phyloP scores from a whole-genome alignment of 2,797 vertebrate species.

The Muraenolepis orangiensis region DNA sequence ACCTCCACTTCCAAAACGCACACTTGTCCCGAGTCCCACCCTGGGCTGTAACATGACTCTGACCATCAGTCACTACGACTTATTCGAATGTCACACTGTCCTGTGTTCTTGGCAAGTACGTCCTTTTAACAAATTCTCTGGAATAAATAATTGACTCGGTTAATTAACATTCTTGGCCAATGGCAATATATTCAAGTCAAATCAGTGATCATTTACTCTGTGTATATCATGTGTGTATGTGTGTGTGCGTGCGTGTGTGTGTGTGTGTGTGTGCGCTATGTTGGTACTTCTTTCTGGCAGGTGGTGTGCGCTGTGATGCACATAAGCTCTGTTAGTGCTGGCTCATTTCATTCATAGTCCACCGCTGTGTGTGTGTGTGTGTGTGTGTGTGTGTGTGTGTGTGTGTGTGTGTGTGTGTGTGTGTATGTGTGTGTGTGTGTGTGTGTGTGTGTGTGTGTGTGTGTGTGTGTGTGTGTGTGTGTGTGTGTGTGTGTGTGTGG shows the following conservation, averaged over 20 bases:
- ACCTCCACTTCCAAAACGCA: too few species aligned
- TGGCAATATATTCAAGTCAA: not conserved
- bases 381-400: constrained; percentile 11
- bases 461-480: constrained; percentile 24
- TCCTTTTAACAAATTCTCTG: not conserved
- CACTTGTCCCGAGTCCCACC: too few species aligned
- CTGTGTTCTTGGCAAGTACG: not conserved
- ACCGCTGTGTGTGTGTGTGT: constrained; percentile 31
- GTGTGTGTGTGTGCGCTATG: constrained; percentile 2
- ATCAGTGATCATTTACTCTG: not conserved
- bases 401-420: too few species aligned
- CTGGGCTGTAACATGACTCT: not conserved
- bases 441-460: constrained; percentile 22
- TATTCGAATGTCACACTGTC: not conserved
- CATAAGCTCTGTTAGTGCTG: constrained; percentile 45
- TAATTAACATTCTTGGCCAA: not conserved
- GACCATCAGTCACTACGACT: not conserved
- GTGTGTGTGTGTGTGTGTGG: constrained; percentile 5
- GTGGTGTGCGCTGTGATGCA: constrained; percentile 40
- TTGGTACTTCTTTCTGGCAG: constrained; percentile 29
- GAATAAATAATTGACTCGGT: not conserved
- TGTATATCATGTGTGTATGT: constrained; percentile 2
- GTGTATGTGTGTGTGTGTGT: constrained; percentile 8
- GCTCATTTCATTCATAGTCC: constrained; percentile 50
- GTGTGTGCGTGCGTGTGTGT: constrained; percentile 4